Evolutionary conservation across 2,888 invertebrate genomes (phyloP).

Genomic region (Anagyrus pseudococci): DNA sequence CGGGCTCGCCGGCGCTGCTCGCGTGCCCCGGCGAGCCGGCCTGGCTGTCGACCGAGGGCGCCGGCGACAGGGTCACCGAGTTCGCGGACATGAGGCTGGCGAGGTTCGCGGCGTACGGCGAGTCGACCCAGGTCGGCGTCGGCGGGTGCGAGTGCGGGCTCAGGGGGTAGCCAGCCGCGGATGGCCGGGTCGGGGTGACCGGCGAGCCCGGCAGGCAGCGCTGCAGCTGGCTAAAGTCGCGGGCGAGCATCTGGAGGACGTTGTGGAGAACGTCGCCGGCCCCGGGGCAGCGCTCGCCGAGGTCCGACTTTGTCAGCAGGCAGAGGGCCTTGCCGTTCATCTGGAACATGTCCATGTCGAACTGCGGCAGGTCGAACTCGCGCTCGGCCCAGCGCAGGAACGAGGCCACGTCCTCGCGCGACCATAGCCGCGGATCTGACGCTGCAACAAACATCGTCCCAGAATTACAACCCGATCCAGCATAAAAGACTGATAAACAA

Average conservation of each 20-base stretch:
- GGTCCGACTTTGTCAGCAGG: slow-evolving; percentile 85
- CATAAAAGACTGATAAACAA: too few relatives aligned
- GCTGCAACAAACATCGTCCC: slow-evolving; percentile 61
- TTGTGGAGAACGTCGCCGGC: slow-evolving; percentile 95
- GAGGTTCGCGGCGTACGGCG: slow-evolving; percentile 67
- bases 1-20: slow-evolving; percentile 77
- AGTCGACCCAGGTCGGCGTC: slow-evolving; percentile 76
- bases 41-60: slow-evolving; percentile 87
- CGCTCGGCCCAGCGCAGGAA: slow-evolving; percentile 92
- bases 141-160: slow-evolving; percentile 84
- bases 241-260: slow-evolving; percentile 85
- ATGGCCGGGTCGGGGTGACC: slow-evolving; percentile 78
- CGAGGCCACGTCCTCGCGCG: slow-evolving; percentile 84
- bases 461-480: too few relatives aligned
- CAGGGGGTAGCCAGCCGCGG: slow-evolving; percentile 75
- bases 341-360: slow-evolving; percentile 92
- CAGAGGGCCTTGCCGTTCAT: slow-evolving; percentile 98
- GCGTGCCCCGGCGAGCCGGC: slow-evolving; percentile 83
- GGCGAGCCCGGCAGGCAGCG: slow-evolving; percentile 82
- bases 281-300: slow-evolving; percentile 89
- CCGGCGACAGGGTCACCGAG: slow-evolving; percentile 89
- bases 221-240: slow-evolving; percentile 80
- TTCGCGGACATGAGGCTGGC: slow-evolving; percentile 80
- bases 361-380: slow-evolving; percentile 89
- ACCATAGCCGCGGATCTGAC: slow-evolving; percentile 89